A percentile compares a stretch with the other conserved stretches of the same genome.
Conservation (phyloP, 2,888 invertebrate species). For the Timandra comae region DNA sequence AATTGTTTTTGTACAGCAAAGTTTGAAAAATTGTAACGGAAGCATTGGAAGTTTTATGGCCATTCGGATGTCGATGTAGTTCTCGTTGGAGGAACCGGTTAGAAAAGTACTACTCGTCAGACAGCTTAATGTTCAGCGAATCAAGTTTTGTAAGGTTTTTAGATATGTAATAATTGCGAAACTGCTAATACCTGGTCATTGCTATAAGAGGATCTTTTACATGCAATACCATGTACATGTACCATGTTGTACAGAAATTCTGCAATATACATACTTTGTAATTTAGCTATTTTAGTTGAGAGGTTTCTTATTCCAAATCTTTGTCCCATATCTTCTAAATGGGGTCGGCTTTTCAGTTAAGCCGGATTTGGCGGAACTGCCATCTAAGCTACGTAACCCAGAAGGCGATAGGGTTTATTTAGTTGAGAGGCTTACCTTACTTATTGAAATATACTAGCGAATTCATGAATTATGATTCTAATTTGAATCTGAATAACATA, state of each 20-base stretch:
- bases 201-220: conserved; percentile 8
- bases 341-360: too few relatives aligned
- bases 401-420: too few relatives aligned
- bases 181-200: conserved; percentile 6
- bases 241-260: too few relatives aligned
- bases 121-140: conserved; percentile 17
- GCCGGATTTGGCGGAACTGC: too few relatives aligned
- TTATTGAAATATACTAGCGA: too few relatives aligned
- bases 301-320: too few relatives aligned
- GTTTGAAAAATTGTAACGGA: conserved; percentile 8
- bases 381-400: too few relatives aligned
- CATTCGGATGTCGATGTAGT: conserved; percentile 18
- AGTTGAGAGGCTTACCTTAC: too few relatives aligned
- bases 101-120: conserved; percentile 18
- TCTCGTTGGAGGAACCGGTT: conserved; percentile 25
- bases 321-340: too few relatives aligned
- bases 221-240: conserved; percentile 5
- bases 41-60: conserved; percentile 18
- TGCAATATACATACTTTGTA: too few relatives aligned
- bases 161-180: conserved; percentile 8
- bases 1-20: too few relatives aligned
- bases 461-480: conserved; percentile 7
- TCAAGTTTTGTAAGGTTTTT: conserved; percentile 7
- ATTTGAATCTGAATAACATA: conserved; percentile 3
- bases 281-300: too few relatives aligned